Conservation (phyloP, 2,797 vertebrate species). For the Molossus molossus region DNA sequence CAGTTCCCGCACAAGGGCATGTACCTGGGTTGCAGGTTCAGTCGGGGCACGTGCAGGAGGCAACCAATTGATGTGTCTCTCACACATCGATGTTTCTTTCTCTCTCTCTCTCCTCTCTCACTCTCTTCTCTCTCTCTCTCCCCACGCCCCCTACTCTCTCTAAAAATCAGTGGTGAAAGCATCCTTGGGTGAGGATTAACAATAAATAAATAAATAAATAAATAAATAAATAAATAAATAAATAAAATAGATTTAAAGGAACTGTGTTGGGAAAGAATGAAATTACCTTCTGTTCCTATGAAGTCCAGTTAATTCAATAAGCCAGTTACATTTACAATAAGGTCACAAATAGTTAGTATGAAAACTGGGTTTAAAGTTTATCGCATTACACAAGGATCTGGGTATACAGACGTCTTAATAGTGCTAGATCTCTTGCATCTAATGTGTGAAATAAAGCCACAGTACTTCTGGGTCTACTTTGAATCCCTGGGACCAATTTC, state of each 20-base stretch:
- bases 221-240: not conserved
- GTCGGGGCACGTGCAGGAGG: too few relatives aligned
- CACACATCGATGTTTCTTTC: too few relatives aligned
- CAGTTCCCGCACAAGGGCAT: too few relatives aligned
- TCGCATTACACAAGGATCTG: not conserved
- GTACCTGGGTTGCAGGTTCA: too few relatives aligned
- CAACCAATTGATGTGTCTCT: too few relatives aligned
- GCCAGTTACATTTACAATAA: not conserved
- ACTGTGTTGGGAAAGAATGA: not conserved
- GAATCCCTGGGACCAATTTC: constrained; percentile 53
- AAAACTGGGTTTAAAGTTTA: not conserved
- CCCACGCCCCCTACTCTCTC: too few relatives aligned
- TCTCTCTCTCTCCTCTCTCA: too few relatives aligned
- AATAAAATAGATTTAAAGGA: not conserved
- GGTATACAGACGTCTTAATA: not conserved
- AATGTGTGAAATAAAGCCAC: constrained; percentile 39
- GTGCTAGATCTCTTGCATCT: not conserved
- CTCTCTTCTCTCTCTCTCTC: too few relatives aligned
- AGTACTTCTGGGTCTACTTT: constrained; percentile 21
- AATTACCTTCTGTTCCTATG: not conserved
- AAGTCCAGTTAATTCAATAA: constrained; percentile 10
- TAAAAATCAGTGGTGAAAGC: too few relatives aligned
- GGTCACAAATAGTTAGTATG: not conserved
- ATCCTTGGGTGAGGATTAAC: too few relatives aligned
- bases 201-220: too few relatives aligned